A percentile compares a stretch with the other conserved stretches of the same genome.
Conservation (phyloP, 2,888 invertebrate genomes). For the Drosophila aldrichi region DNA sequence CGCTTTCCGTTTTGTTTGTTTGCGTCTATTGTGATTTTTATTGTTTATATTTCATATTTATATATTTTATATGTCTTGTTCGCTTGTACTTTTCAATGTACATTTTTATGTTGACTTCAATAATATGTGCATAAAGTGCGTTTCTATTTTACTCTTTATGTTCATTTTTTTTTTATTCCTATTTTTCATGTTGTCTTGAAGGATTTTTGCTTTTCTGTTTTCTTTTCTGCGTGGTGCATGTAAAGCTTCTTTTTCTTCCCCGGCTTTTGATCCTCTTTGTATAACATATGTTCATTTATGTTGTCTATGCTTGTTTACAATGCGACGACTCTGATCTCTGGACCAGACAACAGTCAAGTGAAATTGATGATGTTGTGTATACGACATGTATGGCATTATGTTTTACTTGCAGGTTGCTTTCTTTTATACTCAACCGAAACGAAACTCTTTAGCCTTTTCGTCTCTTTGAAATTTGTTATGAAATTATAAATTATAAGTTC, state of each 20-base stretch:
- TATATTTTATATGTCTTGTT: conserved; percentile 46
- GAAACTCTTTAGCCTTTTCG: conserved; percentile 22
- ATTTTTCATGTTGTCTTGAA: conserved; percentile 1
- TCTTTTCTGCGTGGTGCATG: conserved; percentile 32
- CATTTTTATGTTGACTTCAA: conserved; percentile 53
- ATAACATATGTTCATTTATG: conserved; percentile 57
- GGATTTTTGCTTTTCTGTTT: conserved; percentile 7
- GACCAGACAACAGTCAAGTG: conserved; percentile 61
- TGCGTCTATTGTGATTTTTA: conserved; percentile 51
- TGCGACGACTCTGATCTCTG: conserved; percentile 56
- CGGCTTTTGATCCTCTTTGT: conserved; percentile 28
- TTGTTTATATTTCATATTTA: conserved; percentile 57
- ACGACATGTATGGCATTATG: conserved; percentile 47
- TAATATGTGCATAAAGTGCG: conserved; percentile 57
- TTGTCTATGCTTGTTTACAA: conserved; percentile 55
- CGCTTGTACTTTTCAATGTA: conserved; percentile 38
- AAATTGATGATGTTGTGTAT: conserved; percentile 55
- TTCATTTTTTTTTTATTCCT: conserved; percentile 10
- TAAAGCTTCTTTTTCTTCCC: conserved; percentile 27
- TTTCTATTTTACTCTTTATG: conserved; percentile 24
- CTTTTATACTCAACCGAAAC: background rate
- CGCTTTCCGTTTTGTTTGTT: conserved; percentile 53
- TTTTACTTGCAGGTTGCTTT: conserved; percentile 10
- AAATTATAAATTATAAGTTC: conserved; percentile 50
- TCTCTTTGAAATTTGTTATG: conserved; percentile 22